Evolutionary conservation across 2,113 vertebrate genomes (phyloP).

Genomic region (Tretioscincus oriximinensis): DNA sequence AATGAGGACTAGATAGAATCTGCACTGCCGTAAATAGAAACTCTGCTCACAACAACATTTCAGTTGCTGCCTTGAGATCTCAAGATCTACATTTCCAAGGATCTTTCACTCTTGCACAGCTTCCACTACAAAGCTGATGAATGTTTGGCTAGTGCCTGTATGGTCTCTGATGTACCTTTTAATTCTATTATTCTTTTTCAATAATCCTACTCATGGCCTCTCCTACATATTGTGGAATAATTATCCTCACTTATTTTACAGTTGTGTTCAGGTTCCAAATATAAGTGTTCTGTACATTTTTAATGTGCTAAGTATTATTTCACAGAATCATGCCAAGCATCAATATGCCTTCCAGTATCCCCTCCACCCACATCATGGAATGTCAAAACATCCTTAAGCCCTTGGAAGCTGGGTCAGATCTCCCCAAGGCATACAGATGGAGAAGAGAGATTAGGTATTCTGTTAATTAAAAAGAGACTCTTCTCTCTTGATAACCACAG

Average conservation of each 20-base stretch:
- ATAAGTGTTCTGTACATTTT: background rate
- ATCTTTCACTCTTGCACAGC: too few relatives aligned
- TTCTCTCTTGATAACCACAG: constrained; percentile 3
- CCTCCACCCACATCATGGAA: background rate
- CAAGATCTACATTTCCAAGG: too few relatives aligned
- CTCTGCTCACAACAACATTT: too few relatives aligned
- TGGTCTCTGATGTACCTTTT: too few relatives aligned
- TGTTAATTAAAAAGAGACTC: constrained; percentile 17
- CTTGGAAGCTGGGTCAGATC: constrained; percentile 11
- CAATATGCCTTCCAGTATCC: background rate
- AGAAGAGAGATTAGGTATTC: constrained; percentile 1
- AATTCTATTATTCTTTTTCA: too few relatives aligned
- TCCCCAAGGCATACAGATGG: constrained; percentile 15
- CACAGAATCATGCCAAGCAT: background rate
- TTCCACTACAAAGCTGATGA: too few relatives aligned
- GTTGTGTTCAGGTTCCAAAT: background rate
- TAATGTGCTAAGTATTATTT: background rate
- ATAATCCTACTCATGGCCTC: too few relatives aligned
- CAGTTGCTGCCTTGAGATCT: too few relatives aligned
- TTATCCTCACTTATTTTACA: background rate
- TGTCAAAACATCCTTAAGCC: background rate
- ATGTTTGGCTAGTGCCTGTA: too few relatives aligned
- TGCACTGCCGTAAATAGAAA: too few relatives aligned
- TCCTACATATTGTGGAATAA: too few relatives aligned
- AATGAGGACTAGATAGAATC: too few relatives aligned